These are phyloP conservation scores for Samia ricini DNA, from an alignment of 1,140 invertebrate genomes.

Conservation along the genomic window DNA sequence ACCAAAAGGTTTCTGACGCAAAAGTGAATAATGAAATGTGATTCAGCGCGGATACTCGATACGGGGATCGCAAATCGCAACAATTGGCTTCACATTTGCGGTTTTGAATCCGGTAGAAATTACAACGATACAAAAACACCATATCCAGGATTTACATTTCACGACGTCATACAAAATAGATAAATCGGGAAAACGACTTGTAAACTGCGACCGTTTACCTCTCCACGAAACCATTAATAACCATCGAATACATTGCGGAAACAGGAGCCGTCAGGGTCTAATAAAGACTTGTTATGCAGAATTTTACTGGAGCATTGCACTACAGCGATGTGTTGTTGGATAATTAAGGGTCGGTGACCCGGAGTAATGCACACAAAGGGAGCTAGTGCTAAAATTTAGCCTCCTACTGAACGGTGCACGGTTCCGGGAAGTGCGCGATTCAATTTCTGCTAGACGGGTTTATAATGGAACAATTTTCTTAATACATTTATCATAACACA, in stretches of 20 bases:
- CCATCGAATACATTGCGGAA: slow-evolving; percentile 38
- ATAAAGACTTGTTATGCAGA: slow-evolving; percentile 74
- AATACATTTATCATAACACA: slow-evolving; percentile 12
- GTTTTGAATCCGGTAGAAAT: slow-evolving; percentile 35
- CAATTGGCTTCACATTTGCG: slow-evolving; percentile 45
- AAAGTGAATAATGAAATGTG: slow-evolving; percentile 29
- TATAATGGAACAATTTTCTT: slow-evolving; percentile 17
- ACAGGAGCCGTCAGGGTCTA: slow-evolving; percentile 48
- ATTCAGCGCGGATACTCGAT: slow-evolving; percentile 44
- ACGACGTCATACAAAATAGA: neutral
- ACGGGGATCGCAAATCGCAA: slow-evolving; percentile 33
- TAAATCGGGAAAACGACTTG: neutral
- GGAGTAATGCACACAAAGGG: slow-evolving; percentile 34
- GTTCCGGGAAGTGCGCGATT: slow-evolving; percentile 35
- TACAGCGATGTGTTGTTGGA: slow-evolving; percentile 46
- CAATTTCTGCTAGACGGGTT: slow-evolving; percentile 18
- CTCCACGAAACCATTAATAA: slow-evolving; percentile 26
- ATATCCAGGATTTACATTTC: neutral
- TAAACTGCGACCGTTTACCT: neutral
- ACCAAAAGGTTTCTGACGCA: slow-evolving; percentile 52
- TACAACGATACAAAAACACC: slow-evolving; percentile 11
- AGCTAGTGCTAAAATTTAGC: slow-evolving; percentile 49
- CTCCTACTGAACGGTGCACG: slow-evolving; percentile 23
- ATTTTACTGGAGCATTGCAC: slow-evolving; percentile 75
- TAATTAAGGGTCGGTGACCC: slow-evolving; percentile 70